Base-by-base conservation (phyloP, 2,888 invertebrate species). In the Ophion ventricosus region DNA sequence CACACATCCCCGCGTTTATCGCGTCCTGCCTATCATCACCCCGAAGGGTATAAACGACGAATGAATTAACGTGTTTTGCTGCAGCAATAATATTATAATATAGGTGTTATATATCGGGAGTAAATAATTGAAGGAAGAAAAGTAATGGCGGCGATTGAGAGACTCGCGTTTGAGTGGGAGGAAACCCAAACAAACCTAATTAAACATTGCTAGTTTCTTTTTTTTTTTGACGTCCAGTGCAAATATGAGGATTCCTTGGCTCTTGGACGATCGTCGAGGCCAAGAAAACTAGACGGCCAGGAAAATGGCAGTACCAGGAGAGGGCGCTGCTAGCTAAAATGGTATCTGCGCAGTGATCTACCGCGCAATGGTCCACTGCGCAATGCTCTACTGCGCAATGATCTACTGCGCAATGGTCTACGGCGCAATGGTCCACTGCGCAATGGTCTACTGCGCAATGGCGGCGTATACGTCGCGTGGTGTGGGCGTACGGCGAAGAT, bases 61-160 rank as follows among this genome's bases (percentile, higher is more conserved):
- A 85, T 84, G 83, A 83, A 86, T 83, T 86, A 83, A 88, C 85
- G 90, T 89, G 90, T 89, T 89, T 94, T 94, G 94, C 94, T 93
- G 93, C 94, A 94, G 94, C 94, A 94, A 94, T 94, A 94, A 94
- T 91, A 92, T 90, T 89, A 92, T 91, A 89, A 88, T 49, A 75
- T 75, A 91, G 89, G 88, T 91, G 89, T 91, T 91, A 91, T 91
- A 91, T 56, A 88, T 78, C 79, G 84, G 75, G 81, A 84, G 79
- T 84, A 81, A 69, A 66, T 73, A 63, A 78, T 70, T 70, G 64
- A 74, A 23, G 49, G 70, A 20, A 29, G 88, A 14, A 86, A 87
- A 88, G 88, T 88, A 88, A 87, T 88, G 88, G 88, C 43, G 56
- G n/a, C 43, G 56, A 7, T 17, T 17, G 3, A 78, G 66, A 76